Conservation (phyloP, 2,797 vertebrate genomes). For the Gastrophryne carolinensis region DNA sequence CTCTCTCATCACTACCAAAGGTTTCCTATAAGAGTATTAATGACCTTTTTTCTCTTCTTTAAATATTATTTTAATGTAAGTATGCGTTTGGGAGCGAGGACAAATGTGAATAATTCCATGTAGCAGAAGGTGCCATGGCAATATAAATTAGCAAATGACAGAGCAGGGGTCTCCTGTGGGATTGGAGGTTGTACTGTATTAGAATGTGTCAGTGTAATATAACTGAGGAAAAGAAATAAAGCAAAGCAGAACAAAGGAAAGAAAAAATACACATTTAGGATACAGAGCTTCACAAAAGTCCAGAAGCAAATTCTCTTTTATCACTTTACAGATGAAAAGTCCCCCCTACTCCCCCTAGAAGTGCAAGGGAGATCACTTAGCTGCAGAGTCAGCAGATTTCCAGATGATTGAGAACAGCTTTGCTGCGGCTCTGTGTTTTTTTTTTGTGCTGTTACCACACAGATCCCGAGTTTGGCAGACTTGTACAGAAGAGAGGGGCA, state of each 20-base stretch:
- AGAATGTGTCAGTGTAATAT: too few relatives aligned
- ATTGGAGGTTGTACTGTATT: too few relatives aligned
- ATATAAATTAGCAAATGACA: too few relatives aligned
- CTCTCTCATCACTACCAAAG: too few relatives aligned
- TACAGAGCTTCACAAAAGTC: neutral
- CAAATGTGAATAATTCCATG: too few relatives aligned
- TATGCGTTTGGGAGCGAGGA: too few relatives aligned
- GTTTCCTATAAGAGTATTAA: too few relatives aligned
- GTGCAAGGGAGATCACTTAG: neutral
- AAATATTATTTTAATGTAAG: too few relatives aligned
- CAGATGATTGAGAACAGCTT: conserved; percentile 36
- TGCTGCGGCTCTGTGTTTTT: neutral
- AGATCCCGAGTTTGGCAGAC: conserved; percentile 28
- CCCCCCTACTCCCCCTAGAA: neutral
- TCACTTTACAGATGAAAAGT: neutral
- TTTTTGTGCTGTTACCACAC: conserved; percentile 15
- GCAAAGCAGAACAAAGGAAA: neutral
- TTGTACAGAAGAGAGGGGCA: conserved; percentile 1
- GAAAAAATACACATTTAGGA: neutral
- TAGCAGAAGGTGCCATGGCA: too few relatives aligned
- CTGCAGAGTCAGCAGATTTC: conserved; percentile 38
- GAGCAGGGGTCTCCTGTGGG: too few relatives aligned
- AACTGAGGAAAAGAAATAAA: too few relatives aligned
- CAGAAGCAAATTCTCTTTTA: neutral
- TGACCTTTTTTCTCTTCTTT: too few relatives aligned